Evolutionary conservation across 2,888 invertebrate species (phyloP).

Genomic region (Ischnura elegans): DNA sequence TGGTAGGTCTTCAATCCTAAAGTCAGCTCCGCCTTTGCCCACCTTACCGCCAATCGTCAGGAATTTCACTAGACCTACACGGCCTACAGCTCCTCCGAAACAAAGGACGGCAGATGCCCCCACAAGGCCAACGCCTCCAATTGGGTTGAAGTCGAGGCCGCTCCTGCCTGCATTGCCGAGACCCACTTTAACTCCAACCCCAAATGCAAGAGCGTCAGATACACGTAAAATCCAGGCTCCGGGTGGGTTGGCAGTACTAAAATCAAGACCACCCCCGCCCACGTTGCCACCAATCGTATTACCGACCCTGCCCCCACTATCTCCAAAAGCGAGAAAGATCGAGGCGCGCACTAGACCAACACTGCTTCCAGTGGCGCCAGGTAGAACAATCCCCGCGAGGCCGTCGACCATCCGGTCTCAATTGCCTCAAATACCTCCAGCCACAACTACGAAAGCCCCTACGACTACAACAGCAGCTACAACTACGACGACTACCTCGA

Average conservation of each 20-base stretch:
- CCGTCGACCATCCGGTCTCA: too few relatives aligned
- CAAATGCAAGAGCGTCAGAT: neutral
- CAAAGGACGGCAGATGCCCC: neutral
- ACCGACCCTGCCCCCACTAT: neutral
- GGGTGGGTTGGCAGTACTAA: neutral
- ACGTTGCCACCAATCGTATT: neutral
- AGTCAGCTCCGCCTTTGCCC: neutral
- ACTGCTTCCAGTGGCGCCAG: neutral
- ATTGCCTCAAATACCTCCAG: neutral
- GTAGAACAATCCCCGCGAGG: neutral
- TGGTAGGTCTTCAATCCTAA: neutral
- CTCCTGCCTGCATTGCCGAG: neutral
- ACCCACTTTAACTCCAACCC: too few relatives aligned
- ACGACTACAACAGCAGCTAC: too few relatives aligned
- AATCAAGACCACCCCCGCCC: neutral
- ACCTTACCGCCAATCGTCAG: neutral
- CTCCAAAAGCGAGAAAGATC: neutral
- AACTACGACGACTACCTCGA: too few relatives aligned
- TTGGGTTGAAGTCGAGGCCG: neutral
- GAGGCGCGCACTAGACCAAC: neutral
- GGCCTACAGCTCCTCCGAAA: neutral
- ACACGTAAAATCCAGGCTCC: too few relatives aligned
- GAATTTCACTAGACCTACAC: neutral
- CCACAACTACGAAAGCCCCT: neutral
- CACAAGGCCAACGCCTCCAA: neutral